phyloP scores from a whole-genome alignment of 2,888 invertebrate species.

The Hermaeophaga mercurialis region DNA sequence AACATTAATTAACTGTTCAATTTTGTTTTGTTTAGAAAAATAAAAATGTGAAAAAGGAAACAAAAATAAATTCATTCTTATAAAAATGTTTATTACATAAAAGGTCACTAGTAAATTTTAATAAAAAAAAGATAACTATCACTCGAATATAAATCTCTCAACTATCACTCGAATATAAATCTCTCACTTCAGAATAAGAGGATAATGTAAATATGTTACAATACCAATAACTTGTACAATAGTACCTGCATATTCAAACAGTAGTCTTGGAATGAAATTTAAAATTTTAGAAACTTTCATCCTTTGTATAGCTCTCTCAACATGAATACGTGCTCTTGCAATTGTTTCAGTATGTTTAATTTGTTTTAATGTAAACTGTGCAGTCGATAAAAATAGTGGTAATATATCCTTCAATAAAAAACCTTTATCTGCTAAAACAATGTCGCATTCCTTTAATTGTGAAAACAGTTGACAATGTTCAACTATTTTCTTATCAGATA shows the following conservation, averaged over 20 bases:
- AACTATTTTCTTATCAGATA: slow-evolving; percentile 13
- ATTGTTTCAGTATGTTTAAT: neutral
- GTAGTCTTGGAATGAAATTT: neutral
- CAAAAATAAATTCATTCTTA: too few relatives aligned
- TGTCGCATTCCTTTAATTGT: slow-evolving; percentile 2
- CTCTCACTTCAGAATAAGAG: too few relatives aligned
- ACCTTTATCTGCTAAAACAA: neutral
- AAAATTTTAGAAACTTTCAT: neutral
- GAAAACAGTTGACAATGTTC: neutral
- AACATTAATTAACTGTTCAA: too few relatives aligned
- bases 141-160: too few relatives aligned
- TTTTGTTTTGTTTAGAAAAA: too few relatives aligned
- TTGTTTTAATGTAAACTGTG: neutral
- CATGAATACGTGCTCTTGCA: neutral
- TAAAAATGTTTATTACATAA: too few relatives aligned
- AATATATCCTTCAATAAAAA: neutral
- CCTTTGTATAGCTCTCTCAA: neutral
- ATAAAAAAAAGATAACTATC: too few relatives aligned
- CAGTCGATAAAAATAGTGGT: neutral
- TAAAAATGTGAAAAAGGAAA: too few relatives aligned
- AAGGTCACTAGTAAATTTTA: too few relatives aligned
- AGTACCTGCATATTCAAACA: neutral
- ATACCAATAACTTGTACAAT: neutral
- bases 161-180: too few relatives aligned
- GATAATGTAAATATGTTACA: too few relatives aligned